phyloP scores from a whole-genome alignment of 2,113 vertebrate species.

The Globicephala melas region DNA sequence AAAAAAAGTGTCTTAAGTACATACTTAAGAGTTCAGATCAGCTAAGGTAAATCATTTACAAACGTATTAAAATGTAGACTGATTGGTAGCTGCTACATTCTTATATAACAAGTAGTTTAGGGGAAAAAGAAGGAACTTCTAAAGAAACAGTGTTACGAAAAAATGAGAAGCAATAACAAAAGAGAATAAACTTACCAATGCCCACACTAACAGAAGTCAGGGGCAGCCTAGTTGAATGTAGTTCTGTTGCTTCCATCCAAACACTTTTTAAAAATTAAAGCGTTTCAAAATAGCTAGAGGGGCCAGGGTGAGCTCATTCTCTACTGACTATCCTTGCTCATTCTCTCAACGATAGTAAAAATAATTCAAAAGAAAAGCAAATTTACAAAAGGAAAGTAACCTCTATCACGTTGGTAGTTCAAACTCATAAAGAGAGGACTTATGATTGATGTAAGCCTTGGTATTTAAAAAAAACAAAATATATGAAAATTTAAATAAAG shows the following conservation, averaged over 20 bases:
- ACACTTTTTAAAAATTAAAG: neutral
- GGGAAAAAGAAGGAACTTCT: neutral
- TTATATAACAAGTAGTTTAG: neutral
- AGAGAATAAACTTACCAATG: neutral
- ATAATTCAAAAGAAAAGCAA: neutral
- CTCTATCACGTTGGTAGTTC: neutral
- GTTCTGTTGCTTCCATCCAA: neutral
- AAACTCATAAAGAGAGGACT: neutral
- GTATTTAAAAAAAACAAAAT: neutral
- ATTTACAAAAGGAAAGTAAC: neutral
- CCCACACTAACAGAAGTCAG: neutral
- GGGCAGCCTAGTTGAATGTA: neutral
- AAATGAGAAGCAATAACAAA: neutral
- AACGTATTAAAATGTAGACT: neutral
- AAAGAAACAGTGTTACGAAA: constrained; percentile 27
- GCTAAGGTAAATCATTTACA: constrained; percentile 57
- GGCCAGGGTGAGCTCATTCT: neutral
- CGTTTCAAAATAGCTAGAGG: constrained; percentile 14
- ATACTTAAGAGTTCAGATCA: constrained; percentile 57
- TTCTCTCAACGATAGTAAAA: constrained; percentile 4
- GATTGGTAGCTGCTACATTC: neutral
- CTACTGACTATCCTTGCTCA: neutral
- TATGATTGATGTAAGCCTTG: neutral
- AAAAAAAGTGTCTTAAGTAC: neutral
- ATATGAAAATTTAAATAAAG: neutral